Evolutionary conservation across 1,140 invertebrate genomes (phyloP).

Genomic region (Agrypnia vestita): DNA sequence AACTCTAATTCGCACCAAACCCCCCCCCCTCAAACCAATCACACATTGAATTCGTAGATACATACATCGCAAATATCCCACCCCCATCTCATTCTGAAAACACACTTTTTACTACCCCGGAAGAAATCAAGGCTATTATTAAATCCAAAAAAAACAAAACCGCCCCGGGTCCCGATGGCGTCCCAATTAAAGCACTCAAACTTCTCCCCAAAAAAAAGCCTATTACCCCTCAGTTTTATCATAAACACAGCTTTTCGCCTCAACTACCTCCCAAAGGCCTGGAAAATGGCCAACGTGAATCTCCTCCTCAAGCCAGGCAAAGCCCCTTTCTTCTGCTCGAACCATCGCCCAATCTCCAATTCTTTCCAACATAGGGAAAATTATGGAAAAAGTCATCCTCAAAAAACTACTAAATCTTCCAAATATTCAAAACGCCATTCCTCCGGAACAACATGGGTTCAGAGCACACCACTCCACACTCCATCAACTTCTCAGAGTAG

Average conservation of each 20-base stretch:
- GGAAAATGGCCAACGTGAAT: background rate
- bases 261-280: background rate
- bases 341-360: constrained; percentile 3
- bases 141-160: background rate
- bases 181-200: background rate
- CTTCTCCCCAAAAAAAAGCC: background rate
- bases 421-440: too few species aligned
- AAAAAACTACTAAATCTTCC: background rate
- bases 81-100: background rate
- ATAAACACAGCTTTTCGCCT: background rate
- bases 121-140: background rate
- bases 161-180: background rate
- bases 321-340: background rate
- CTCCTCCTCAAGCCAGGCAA: background rate
- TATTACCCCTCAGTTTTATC: background rate
- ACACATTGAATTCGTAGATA: too few species aligned
- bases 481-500: background rate
- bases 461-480: background rate
- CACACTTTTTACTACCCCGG: too few species aligned
- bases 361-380: background rate
- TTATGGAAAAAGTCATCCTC: too few species aligned
- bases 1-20: too few species aligned
- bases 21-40: too few species aligned
- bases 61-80: too few species aligned
- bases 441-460: too few species aligned